These are phyloP conservation scores for Oxystoma pomonae DNA, from an alignment of 2,888 invertebrate species.

Conservation along the genomic window DNA sequence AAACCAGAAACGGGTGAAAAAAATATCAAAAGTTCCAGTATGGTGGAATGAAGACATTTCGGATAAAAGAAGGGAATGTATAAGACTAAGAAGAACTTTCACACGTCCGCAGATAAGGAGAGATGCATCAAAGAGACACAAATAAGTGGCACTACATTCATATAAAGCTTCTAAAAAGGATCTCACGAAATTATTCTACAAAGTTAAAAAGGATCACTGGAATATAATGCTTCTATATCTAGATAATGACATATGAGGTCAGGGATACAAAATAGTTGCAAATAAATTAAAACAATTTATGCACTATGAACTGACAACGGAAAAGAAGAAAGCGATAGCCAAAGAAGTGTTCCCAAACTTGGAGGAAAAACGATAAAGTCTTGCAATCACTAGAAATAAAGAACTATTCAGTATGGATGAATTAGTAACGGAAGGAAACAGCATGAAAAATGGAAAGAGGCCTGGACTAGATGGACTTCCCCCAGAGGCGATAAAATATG, in stretches of 20 bases:
- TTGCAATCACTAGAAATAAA: neutral
- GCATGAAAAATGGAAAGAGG: conserved; percentile 7
- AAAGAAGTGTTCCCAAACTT: neutral
- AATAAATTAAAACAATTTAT: neutral
- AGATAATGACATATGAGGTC: conserved; percentile 8
- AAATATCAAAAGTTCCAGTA: neutral
- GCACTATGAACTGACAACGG: neutral
- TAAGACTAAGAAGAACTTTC: neutral
- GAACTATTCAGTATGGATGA: neutral
- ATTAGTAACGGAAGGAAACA: neutral
- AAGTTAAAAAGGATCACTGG: conserved; percentile 10
- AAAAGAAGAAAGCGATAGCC: neutral
- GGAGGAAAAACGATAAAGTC: neutral
- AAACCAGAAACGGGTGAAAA: neutral
- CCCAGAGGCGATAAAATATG: neutral
- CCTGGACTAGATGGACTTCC: conserved; percentile 8
- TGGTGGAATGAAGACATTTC: neutral
- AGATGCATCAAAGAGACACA: too few species aligned
- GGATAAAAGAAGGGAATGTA: neutral
- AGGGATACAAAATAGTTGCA: conserved; percentile 11
- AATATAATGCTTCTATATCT: conserved; percentile 3
- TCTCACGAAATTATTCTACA: conserved; percentile 2
- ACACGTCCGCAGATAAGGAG: neutral
- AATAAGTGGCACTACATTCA: neutral
- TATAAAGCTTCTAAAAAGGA: neutral